A percentile compares a stretch with the other conserved stretches of the same genome.
phyloP scores from a whole-genome alignment of 2,113 vertebrate species.

The Eptesicus fuscus region DNA sequence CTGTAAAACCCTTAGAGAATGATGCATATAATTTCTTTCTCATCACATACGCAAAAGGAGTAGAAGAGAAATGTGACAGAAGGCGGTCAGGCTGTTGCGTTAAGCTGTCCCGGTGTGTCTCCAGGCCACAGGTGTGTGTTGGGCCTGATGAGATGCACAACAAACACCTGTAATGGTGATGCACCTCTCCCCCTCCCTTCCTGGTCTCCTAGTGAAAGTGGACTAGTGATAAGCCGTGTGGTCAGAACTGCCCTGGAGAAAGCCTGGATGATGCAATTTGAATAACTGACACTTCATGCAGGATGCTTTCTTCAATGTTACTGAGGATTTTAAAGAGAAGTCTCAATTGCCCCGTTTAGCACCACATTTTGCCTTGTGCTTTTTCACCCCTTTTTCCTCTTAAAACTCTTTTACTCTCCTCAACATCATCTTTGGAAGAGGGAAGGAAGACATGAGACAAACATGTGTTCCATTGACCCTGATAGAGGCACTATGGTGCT shows the following conservation, averaged over 20 bases:
- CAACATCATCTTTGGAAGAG: neutral
- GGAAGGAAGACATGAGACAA: neutral
- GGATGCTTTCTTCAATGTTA: neutral
- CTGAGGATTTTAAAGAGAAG: neutral
- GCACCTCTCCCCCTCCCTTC: neutral
- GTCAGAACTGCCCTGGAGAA: neutral
- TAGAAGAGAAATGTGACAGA: neutral
- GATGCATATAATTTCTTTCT: neutral
- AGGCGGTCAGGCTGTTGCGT: neutral
- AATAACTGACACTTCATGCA: neutral
- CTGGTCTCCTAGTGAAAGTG: neutral
- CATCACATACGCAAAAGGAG: neutral
- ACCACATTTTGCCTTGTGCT: neutral
- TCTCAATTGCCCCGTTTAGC: neutral
- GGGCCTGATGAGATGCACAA: neutral
- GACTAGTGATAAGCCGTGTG: neutral
- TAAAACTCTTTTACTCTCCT: neutral
- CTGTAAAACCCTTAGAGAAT: neutral
- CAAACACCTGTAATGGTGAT: neutral
- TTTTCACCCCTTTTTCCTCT: neutral
- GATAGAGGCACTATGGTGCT: neutral
- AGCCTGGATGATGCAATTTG: too few species aligned
- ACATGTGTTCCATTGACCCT: neutral
- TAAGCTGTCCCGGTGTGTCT: constrained; percentile 9
- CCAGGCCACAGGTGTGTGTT: neutral